Evolutionary conservation across 2,888 invertebrate genomes (phyloP), one percentile per base, ranked within the genome.

Genomic region (Carterocephalus palaemon): DNA sequence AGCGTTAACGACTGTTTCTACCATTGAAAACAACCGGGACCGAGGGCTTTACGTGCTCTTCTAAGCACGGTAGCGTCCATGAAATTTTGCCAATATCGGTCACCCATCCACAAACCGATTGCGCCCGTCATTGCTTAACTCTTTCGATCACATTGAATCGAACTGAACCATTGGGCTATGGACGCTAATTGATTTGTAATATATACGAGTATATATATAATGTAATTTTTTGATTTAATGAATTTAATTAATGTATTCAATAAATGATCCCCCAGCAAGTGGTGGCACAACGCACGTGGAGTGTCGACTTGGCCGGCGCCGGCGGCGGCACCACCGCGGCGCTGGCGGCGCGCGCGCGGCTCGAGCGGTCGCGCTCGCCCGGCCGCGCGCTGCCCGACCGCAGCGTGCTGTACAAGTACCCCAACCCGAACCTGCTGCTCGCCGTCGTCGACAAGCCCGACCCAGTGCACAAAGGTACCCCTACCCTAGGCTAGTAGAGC

Each of bases 401-500:
- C 51, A 96, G 96, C 59, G 99, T 99, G 40, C 90, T 99, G 22
- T 99, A 99, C 88, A 99, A 99, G 82, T 99, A 99, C 78, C 90
- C 95, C 57, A 99, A 99, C 89, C 99, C 99, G 16, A 99, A 99
- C 86, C 88, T 99, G 54, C 92, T 98, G 51, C 95, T 95, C 7
- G 89, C 98, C 51, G 90, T 95, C 15, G 93, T 95, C 0, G 90
- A 95, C 66, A 92, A 92, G 17, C 89, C 90, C 8, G 95, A 95
- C 65, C 88, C 89, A 4, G 71, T 91, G 38, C 92, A 94, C 59
- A 95, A 95, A 88, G 90, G 93, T 93, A 71, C 92, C n/a, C n/a
- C n/a, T n/a, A n/a, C n/a, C n/a, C n/a, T n/a, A n/a, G n/a, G n/a
- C n/a, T n/a, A n/a, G n/a, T n/a, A n/a, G 94, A 64, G 90, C 91